Evolutionary conservation across 2,113 vertebrate genomes (phyloP), one percentile per base, ranked within the genome.

Genomic region (Bettongia penicillata): DNA sequence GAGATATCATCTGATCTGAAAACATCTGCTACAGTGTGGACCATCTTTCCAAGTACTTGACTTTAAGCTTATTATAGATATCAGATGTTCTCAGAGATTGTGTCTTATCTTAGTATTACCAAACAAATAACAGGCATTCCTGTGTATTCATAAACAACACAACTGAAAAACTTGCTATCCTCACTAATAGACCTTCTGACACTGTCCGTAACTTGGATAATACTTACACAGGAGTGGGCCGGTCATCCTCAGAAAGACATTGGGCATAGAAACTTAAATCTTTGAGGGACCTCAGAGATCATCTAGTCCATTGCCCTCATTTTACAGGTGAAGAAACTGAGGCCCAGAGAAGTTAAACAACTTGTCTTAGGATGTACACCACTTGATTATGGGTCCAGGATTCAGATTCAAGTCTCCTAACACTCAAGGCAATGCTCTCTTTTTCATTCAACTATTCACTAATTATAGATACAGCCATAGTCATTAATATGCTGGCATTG

Each of bases 1-100:
- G 48, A 91, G 91, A 93, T 24, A 23, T 3, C 37, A 0, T 93
- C 92, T 91, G 96, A 22, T 49, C 37, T 91, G 47, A 77, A 90
- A 89, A 91, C 31, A 89, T 90, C 77, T 90, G 28, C n/a, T 96
- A 84, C 37, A 3, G 1, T 92, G 47, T 84, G 55, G 43, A 91
- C 90, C 28, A 37, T 43, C 91, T 53, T 50, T 23, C 49, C 43
- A 19, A 2, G 43, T 19, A 47, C 51, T 43, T 93, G 89, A 26
- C 57, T 95, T 24, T 48, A 57, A 53, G 24, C 55, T 95, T 50
- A 55, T 61, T 90, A 0, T n/a, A 53, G 84, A 51, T 50, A 84
- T 94, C 50, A 90, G 92, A 90, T 95, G 61, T 95, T 90, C 93
- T 94, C 90, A 48, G 3, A 94, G 94, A 90, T 93, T 84, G 91